A percentile compares a stretch with the other conserved stretches of the same genome.
phyloP scores from a whole-genome alignment of 2,797 vertebrate genomes.

The Alosa sapidissima region DNA sequence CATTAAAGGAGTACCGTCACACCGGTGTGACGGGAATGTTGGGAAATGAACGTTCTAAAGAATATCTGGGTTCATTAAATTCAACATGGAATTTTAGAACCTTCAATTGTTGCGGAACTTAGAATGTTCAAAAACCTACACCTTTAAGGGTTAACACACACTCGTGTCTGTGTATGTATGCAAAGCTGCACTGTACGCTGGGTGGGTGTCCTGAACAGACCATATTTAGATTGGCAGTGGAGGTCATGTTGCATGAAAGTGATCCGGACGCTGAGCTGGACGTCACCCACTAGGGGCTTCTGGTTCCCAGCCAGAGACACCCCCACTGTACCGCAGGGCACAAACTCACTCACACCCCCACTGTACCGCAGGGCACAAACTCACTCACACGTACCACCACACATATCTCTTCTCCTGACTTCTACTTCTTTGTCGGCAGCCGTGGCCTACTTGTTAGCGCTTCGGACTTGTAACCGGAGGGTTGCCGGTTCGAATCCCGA shows the following conservation, averaged over 20 bases:
- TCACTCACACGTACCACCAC: not conserved
- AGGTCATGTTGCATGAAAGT: conserved; percentile 71
- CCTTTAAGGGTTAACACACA: no score
- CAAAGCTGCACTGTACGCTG: not conserved
- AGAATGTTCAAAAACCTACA: no score
- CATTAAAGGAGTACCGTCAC: no score
- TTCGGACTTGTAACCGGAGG: no score
- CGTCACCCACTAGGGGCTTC: conserved; percentile 25
- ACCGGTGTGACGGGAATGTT: no score
- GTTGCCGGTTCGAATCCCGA: no score
- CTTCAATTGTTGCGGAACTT: no score
- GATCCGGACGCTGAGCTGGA: conserved; percentile 58
- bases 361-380: conserved; percentile 1
- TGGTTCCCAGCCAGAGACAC: conserved; percentile 35
- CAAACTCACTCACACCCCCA: conserved; percentile 22
- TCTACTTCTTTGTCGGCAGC: no score
- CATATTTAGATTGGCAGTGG: conserved; percentile 64
- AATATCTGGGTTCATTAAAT: no score
- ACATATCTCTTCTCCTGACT: not conserved
- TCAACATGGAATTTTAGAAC: no score
- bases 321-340: conserved; percentile 24
- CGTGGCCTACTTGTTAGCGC: no score
- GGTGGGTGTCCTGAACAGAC: conserved; percentile 25
- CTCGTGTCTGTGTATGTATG: not conserved
- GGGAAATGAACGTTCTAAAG: no score